Base-by-base conservation (phyloP, 2,888 invertebrate species). In the Synanthedon vespiformis region DNA sequence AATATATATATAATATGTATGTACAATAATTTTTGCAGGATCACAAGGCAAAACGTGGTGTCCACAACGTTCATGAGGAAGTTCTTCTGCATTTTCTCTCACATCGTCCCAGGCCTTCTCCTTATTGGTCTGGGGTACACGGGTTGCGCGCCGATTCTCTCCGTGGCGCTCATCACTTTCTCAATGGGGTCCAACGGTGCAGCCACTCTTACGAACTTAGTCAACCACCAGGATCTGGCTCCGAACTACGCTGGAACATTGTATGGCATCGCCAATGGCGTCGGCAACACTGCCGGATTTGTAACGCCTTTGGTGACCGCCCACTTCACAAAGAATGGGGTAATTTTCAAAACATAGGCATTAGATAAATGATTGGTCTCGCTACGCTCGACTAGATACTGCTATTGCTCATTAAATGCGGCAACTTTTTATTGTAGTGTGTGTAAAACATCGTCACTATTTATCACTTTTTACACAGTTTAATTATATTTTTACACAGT, bases 241-340 rank as follows among this genome's bases (percentile, higher is more conserved):
- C 94, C 94, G 0, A 94, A 93, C 73, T 94, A 89, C 66, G 94
- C 94, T 0, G 94, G 93, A 1, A 92, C 92, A 0, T 65, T 94
- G 40, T 94, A 94, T 57, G 94, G 94, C 0, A 91, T 93, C 1
- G 92, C 93, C 48, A 94, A 94, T 62, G 92, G 92, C 51, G 78
- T 94, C 16, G 94, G 93, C 14, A 90, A 91, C 51, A 90, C 91
- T 0, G 90, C 93, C 16, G 93, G 93, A 1, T 92, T 94, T 61
- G 90, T 94, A 34, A 91, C 93, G 1, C 93, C 94, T 0, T 72
- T 91, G 54, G 88, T 94, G 48, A 93, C 93, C 3, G 93, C 93
- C 10, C 85, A 89, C 61, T 89, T 91, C 53, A 90, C 90, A 4
- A 89, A 88, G 59, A 74, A 89, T 55, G 86, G 88, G 61, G 90